Evolutionary conservation across 2,113 vertebrate genomes (phyloP), one percentile per base, ranked within the genome.

Genomic region (Melanerpes aurifrons): DNA sequence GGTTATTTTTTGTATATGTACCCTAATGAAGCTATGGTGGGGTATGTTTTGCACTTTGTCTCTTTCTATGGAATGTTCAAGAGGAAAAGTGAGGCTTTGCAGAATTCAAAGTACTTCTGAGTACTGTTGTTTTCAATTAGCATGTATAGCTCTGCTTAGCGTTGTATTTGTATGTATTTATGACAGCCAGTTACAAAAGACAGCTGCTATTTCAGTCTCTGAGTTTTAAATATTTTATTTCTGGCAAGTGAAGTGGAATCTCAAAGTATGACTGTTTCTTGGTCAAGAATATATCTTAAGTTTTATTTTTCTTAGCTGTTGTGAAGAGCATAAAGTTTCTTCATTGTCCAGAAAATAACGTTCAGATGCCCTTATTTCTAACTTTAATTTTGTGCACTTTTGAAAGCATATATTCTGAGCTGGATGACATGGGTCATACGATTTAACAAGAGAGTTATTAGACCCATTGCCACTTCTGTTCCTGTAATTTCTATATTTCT

Each of bases 201-300:
- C 16, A 59, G 47, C 59, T 78, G 26, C 29, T 93, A 76, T 80
- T 95, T 94, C 32, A 37, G 70, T 57, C 61, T 88, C 48, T 10
- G 3, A 4, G 10, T 74, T 88, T 82, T 96, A 81, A 95, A 84
- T 93, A 90, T 88, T 84, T 95, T 58, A 61, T 80, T 89, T 85
- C 72, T 92, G 43, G 18, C 45, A 80, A 91, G 43, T 48, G 43
- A 88, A 90, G 53, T 72, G 50, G 77, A 93, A 90, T 81, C 31
- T 9, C 32, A 81, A 81, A 73, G 47, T 85, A 82, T 40, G n/a
- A 25, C 8, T 76, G 4, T 74, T 83, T 12, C 31, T 47, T 83
- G 32, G 25, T 32, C 17, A 89, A 86, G 64, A 82, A 70, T 74
- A 77, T 61, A 3, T 90, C 19, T 70, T 45, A 56, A 1, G 6